Evolutionary conservation across 2,888 invertebrate genomes (phyloP), one percentile per base, ranked within the genome.

Genomic region (Calameuta pallipes): DNA sequence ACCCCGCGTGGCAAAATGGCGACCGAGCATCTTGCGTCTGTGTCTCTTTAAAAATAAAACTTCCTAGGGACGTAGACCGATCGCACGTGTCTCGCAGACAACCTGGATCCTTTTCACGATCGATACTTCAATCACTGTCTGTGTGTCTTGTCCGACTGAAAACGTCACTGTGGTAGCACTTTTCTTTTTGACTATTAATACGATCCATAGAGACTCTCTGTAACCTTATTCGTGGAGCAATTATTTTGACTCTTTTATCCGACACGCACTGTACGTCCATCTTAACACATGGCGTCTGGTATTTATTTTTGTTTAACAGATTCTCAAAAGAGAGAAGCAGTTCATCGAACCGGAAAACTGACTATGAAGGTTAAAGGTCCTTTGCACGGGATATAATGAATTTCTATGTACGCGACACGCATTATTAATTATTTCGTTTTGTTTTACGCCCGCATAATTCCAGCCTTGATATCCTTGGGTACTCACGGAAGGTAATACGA

Each of bases 1-100:
- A 74, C 75, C 75, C 76, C 79, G 79, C 80, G 79, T 76, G 41
- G 78, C 78, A 80, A 78, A 56, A 77, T 76, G 80, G 77, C 69
- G 69, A 73, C 75, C 71, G 31, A 71, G 71, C 31, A 11, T 71
- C 31, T n/a, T 33, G 71, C 71, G 33, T 30, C 30, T 23, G n/a
- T 74, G 23, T 34, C 74, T 74, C 36, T 74, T 36, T 33, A 36
- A 36, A 74, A 74, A 74, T 74, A 74, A 74, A 74, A 74, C 33
- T 37, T 30, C 37, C 74, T 31, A 15, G 37, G 74, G 30, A 30
- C 36, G 56, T 23, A 23, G 23, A 30, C 74, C 74, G 23, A 74
- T 74, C n/a, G n/a, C 71, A 71, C 71, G 71, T 71, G 56, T 56
- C 56, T 9, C 23, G 23, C 23, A 56, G 56, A 56, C 56, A 56